These are phyloP conservation scores for Bovichtus diacanthus DNA, from an alignment of 2,797 vertebrate species.

Conservation along the genomic window DNA sequence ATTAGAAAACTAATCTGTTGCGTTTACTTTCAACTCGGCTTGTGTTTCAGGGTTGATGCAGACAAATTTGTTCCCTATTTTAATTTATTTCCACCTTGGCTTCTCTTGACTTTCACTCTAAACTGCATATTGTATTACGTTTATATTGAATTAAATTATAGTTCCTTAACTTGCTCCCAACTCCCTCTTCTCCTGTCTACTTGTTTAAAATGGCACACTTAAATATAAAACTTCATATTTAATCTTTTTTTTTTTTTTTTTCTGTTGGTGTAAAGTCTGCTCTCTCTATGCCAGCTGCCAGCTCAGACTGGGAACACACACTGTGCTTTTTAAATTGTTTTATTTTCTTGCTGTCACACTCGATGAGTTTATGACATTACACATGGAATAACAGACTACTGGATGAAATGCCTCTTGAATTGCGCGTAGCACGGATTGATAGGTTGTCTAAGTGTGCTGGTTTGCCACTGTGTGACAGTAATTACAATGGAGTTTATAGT, in stretches of 20 bases:
- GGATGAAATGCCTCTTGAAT: slow-evolving; percentile 75
- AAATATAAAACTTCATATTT: slow-evolving; percentile 60
- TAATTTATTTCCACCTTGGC: not conserved
- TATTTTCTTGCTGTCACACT: slow-evolving; percentile 73
- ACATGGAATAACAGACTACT: slow-evolving; percentile 69
- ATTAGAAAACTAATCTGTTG: slow-evolving; percentile 14
- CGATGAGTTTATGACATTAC: slow-evolving; percentile 72
- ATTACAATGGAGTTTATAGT: slow-evolving; percentile 56
- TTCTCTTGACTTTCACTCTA: slow-evolving; percentile 19
- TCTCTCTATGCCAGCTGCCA: slow-evolving; percentile 62
- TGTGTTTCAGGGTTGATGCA: slow-evolving; percentile 6
- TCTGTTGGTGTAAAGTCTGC: slow-evolving; percentile 46
- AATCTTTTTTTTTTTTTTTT: slow-evolving; percentile 36
- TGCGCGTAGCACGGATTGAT: slow-evolving; percentile 75
- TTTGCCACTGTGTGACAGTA: slow-evolving; percentile 65
- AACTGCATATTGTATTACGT: slow-evolving; percentile 24
- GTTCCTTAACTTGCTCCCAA: slow-evolving; percentile 41
- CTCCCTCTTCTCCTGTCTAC: slow-evolving; percentile 28
- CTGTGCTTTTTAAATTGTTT: slow-evolving; percentile 74
- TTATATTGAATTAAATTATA: slow-evolving; percentile 30
- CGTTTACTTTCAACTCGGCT: slow-evolving; percentile 13
- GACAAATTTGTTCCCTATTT: slow-evolving; percentile 18
- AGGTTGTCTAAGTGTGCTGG: slow-evolving; percentile 72
- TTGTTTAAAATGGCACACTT: slow-evolving; percentile 68
- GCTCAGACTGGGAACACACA: slow-evolving; percentile 67